These are phyloP conservation scores for Drosophila rufa DNA, from an alignment of 1,140 invertebrate species.

Conservation along the genomic window DNA sequence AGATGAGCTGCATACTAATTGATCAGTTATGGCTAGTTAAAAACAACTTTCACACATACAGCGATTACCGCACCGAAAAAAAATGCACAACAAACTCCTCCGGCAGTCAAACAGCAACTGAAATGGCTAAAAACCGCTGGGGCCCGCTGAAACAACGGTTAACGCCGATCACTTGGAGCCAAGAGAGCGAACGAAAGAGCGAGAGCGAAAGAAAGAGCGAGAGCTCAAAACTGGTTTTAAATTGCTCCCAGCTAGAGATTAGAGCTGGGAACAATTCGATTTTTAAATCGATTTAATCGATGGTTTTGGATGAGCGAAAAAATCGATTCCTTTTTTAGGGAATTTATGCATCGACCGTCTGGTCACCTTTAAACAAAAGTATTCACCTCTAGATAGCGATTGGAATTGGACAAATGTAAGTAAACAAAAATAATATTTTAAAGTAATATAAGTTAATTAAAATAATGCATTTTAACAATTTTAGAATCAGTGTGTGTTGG, in stretches of 20 bases:
- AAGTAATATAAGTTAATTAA: no score
- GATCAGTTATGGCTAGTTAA: slow-evolving; percentile 20
- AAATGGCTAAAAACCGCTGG: slow-evolving; percentile 15
- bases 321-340: no score
- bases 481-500: no score
- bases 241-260: neutral
- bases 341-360: no score
- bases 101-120: slow-evolving; percentile 57
- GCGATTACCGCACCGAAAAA: slow-evolving; percentile 27
- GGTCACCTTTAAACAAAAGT: no score
- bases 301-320: no score
- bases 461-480: no score
- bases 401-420: no score
- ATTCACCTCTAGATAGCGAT: no score
- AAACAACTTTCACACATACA: slow-evolving; percentile 25
- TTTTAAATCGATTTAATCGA: no score
- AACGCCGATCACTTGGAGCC: slow-evolving; percentile 38
- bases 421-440: no score
- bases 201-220: slow-evolving; percentile 1
- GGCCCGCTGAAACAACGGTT: slow-evolving; percentile 10
- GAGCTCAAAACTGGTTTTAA: slow-evolving; percentile 23
- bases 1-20: slow-evolving; percentile 9
- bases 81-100: slow-evolving; percentile 40
- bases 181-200: neutral
- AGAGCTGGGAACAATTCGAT: no score